These are phyloP conservation scores for Schizothorax lantsangensis DNA, from an alignment of 2,797 vertebrate species.

Conservation along the genomic window DNA sequence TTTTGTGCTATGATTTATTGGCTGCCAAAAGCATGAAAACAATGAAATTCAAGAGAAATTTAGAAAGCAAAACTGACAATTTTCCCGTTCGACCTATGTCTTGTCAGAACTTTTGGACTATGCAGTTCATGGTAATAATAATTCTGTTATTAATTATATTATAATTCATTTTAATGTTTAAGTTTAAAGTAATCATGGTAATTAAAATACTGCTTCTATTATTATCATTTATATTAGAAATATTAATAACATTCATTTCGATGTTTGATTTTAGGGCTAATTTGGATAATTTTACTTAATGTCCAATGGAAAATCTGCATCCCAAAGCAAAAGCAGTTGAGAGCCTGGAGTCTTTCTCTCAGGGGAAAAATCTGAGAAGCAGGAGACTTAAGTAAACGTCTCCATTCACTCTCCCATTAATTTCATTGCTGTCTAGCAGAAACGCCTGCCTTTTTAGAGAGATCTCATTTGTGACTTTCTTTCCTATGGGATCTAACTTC, in stretches of 20 bases:
- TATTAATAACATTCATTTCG: not conserved
- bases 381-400: constrained; percentile 6
- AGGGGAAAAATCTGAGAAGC: constrained; percentile 12
- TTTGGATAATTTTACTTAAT: not conserved
- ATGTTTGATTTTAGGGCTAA: not conserved
- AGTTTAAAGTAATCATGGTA: not conserved
- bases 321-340: not conserved
- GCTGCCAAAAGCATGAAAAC: constrained; percentile 12
- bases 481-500: constrained; percentile 24
- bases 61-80: not conserved
- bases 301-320: constrained; percentile 14
- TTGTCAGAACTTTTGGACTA: not conserved
- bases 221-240: not conserved
- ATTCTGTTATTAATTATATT: not conserved
- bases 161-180: not conserved
- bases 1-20: constrained; percentile 19
- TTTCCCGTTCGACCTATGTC: not conserved
- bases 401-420: constrained; percentile 15
- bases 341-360: constrained; percentile 14
- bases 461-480: constrained; percentile 25
- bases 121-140: not conserved
- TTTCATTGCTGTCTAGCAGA: constrained; percentile 25
- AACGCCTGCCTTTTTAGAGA: constrained; percentile 19
- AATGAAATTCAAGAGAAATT: not conserved
- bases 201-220: not conserved